These are phyloP conservation scores for Pyxicephalus adspersus DNA, from an alignment of 2,113 vertebrate genomes.

Conservation along the genomic window DNA sequence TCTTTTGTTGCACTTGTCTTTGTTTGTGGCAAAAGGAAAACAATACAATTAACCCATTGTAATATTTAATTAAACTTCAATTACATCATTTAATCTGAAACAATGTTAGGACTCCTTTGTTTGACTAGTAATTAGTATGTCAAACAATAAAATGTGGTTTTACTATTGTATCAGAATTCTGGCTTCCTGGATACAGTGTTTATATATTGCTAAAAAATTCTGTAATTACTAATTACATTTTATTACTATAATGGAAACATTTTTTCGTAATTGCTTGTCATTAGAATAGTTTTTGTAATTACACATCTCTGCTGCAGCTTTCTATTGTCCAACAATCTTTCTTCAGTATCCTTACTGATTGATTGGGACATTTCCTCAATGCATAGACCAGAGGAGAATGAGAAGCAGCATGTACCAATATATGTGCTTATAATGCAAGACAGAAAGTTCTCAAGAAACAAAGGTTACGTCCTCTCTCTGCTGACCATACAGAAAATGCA, in stretches of 20 bases:
- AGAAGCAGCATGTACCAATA: background rate
- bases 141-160: background rate
- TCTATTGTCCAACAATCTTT: background rate
- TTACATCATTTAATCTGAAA: no score
- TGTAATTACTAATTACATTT: background rate
- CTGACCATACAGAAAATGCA: background rate
- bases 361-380: background rate
- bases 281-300: background rate
- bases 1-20: no score
- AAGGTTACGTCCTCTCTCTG: slow-evolving; percentile 13
- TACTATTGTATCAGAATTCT: background rate
- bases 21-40: no score
- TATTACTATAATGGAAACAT: background rate
- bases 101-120: no score
- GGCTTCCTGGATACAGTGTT: background rate
- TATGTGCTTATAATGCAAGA: slow-evolving; percentile 1
- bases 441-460: slow-evolving; percentile 23
- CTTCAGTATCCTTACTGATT: slow-evolving; percentile 24
- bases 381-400: background rate
- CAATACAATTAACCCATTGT: no score
- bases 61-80: no score
- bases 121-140: no score
- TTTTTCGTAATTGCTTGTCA: background rate
- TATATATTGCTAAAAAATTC: no score
- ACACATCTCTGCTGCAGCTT: background rate